Evolutionary conservation across 2,797 vertebrate species (phyloP), one percentile per base, ranked within the genome.

Genomic region (Pygocentrus nattereri): DNA sequence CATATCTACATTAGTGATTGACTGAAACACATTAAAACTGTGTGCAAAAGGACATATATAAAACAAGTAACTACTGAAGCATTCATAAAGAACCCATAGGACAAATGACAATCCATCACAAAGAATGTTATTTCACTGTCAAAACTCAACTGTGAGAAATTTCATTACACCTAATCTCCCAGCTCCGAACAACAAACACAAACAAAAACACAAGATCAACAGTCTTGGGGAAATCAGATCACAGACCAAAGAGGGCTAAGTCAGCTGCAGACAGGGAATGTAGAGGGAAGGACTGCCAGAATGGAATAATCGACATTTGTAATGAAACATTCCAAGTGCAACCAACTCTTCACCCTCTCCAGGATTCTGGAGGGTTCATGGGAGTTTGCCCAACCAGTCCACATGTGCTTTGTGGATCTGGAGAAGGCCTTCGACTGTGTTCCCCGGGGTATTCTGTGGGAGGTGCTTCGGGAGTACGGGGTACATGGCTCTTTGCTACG

Each of bases 1-100:
- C 85, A 85, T 84, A 86, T 86, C 74, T 67, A 76, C 85, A 83
- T 86, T 81, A 86, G 61, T 74, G 71, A 79, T 79, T 75, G 84
- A 87, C 72, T 82, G 79, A 83, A 81, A 79, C 61, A 25, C 77
- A 85, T 84, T 85, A 82, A 85, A 86, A 86, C 76, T 82, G 77
- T 76, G 82, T 82, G 80, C 82, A 74, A 69, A 85, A 84, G 76
- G 80, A 80, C 76, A 72, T 82, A 83, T 76, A 59, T 78, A 74
- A 71, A 79, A 54, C 77, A 86, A 78, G 61, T 79, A 76, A 70
- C 74, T 34, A 68, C n/a, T 62, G 70, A 85, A 58, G 73, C 75
- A 82, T 83, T 81, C 82, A 82, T 83, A 81, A 50, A 75, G 1
- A 84, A 31, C 58, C 71, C 64, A 77, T 59, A 86, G 75, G 70